Percentiles rank a stretch among this genome's conserved stretches.
Conservation (phyloP, 2,888 invertebrate species). For the Orthonevra nobilis region DNA sequence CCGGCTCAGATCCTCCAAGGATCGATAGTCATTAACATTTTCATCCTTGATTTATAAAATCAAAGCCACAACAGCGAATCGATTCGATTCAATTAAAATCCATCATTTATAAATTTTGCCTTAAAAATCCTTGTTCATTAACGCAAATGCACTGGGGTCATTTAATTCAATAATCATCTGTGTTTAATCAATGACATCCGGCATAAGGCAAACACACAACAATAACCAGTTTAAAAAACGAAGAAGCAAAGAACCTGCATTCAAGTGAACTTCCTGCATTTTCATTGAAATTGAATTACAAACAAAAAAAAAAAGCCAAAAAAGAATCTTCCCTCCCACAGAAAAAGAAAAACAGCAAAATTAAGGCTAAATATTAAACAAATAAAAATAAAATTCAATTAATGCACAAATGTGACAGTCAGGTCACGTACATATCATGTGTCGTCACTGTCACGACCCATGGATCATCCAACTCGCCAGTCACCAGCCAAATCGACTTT, state of each 20-base stretch:
- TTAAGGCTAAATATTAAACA: slow-evolving; percentile 1
- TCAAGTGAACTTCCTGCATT: no score
- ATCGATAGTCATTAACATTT: no score
- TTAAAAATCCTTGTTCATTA: no score
- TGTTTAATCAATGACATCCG: background rate
- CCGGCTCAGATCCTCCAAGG: no score
- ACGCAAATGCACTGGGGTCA: no score
- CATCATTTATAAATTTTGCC: background rate
- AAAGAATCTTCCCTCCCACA: background rate
- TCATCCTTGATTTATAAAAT: no score
- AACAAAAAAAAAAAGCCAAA: background rate
- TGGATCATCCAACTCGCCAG: slow-evolving; percentile 49
- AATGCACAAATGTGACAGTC: no score
- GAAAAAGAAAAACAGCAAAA: background rate
- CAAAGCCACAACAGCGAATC: no score
- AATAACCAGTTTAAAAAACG: no score
- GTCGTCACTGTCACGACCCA: slow-evolving; percentile 61
- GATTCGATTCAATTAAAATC: no score
- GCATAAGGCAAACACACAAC: background rate
- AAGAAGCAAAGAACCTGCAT: no score
- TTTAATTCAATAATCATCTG: no score
- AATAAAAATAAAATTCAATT: slow-evolving; percentile 9
- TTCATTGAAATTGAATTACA: background rate
- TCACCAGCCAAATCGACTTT: slow-evolving; percentile 18
- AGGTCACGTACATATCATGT: slow-evolving; percentile 45